Conservation (phyloP, 2,888 invertebrate species). For the Lasioglossum villosulum region DNA sequence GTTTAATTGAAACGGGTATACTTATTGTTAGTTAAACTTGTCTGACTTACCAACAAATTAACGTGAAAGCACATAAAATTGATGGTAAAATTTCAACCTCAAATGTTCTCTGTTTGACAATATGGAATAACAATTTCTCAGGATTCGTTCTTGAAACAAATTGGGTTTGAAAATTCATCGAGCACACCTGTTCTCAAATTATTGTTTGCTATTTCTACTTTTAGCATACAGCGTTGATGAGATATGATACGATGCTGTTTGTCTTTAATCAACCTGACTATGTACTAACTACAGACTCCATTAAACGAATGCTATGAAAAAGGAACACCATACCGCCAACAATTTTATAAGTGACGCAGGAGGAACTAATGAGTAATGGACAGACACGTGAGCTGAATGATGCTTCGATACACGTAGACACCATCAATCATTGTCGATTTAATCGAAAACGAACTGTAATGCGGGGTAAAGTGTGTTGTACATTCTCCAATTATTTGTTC, state of each 20-base stretch:
- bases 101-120: background rate
- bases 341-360: background rate
- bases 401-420: background rate
- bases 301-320: background rate
- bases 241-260: background rate
- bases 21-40: background rate
- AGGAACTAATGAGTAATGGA: conserved; percentile 10
- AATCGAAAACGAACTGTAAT: background rate
- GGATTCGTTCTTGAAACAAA: background rate
- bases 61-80: background rate
- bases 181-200: background rate
- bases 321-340: background rate
- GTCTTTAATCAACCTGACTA: background rate
- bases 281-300: background rate
- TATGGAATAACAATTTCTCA: background rate
- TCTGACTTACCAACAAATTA: background rate
- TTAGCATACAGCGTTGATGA: background rate
- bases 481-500: background rate
- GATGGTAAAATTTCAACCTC: background rate
- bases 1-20: background rate
- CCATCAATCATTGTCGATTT: conserved; percentile 1
- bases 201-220: background rate
- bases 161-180: background rate
- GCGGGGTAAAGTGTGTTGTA: background rate
- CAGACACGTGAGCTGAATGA: background rate